These are phyloP conservation scores for Autographa gamma DNA, from an alignment of 2,888 invertebrate genomes.

Conservation along the genomic window DNA sequence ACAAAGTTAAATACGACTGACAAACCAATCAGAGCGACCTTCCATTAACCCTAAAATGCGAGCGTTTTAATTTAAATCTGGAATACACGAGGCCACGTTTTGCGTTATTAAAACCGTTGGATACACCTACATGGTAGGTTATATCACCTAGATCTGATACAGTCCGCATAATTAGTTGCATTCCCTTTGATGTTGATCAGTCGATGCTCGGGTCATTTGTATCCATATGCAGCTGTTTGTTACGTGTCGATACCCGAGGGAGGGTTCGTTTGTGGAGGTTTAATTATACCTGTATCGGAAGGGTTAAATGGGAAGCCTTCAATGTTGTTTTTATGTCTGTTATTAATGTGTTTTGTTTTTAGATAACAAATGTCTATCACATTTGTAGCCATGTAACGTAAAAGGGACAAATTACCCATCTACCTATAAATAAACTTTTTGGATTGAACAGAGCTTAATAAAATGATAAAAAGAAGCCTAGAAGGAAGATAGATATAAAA, in stretches of 20 bases:
- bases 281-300: neutral
- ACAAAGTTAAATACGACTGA: neutral
- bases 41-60: neutral
- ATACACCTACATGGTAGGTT: neutral
- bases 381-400: neutral
- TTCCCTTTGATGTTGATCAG: slow-evolving; percentile 44
- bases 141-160: slow-evolving; percentile 7
- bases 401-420: too few species aligned
- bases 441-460: too few species aligned
- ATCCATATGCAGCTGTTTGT: slow-evolving; percentile 14
- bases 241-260: slow-evolving; percentile 13
- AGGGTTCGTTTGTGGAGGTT: slow-evolving; percentile 10
- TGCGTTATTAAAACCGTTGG: slow-evolving; percentile 8
- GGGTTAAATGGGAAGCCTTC: neutral
- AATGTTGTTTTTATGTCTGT: neutral
- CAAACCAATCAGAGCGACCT: slow-evolving; percentile 2
- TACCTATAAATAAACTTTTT: too few species aligned
- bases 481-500: too few species aligned
- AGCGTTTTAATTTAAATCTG: neutral
- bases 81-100: neutral
- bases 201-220: neutral
- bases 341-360: neutral
- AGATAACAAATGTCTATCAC: neutral
- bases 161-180: slow-evolving; percentile 26
- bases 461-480: too few species aligned